Conservation (phyloP, 2,888 invertebrate genomes). For the Campaea margaritaria region DNA sequence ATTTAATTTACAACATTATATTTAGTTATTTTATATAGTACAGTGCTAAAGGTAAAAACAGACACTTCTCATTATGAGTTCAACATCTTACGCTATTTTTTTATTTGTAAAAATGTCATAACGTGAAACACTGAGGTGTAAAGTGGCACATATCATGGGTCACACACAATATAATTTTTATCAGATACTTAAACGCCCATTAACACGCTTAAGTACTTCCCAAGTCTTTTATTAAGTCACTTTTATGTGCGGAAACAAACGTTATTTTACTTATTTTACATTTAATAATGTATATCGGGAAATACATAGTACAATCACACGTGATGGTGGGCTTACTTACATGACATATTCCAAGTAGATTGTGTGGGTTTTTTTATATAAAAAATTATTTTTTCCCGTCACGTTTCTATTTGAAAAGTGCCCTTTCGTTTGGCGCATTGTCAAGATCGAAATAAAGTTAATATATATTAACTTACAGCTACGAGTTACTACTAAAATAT, state of each 20-base stretch:
- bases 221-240: slow-evolving; percentile 5
- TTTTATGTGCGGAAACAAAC: neutral
- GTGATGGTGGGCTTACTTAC: slow-evolving; percentile 12
- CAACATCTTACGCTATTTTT: slow-evolving; percentile 23
- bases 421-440: slow-evolving; percentile 71
- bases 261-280: neutral
- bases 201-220: slow-evolving; percentile 12
- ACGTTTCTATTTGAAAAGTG: slow-evolving; percentile 45
- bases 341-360: slow-evolving; percentile 44
- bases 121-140: slow-evolving; percentile 61
- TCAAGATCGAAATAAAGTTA: slow-evolving; percentile 52
- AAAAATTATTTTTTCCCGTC: neutral
- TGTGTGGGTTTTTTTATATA: slow-evolving; percentile 11
- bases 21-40: slow-evolving; percentile 5
- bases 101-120: slow-evolving; percentile 52
- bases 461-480: neutral
- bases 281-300: neutral
- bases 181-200: slow-evolving; percentile 19
- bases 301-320: neutral
- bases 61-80: slow-evolving; percentile 7
- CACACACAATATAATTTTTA: slow-evolving; percentile 38
- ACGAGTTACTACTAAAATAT: slow-evolving; percentile 15
- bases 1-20: slow-evolving; percentile 1
- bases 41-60: slow-evolving; percentile 16
- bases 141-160: slow-evolving; percentile 64